Evolutionary conservation across 2,888 invertebrate genomes (phyloP), one percentile per base, ranked within the genome.

Genomic region (Dyspetes luteomarginatus): DNA sequence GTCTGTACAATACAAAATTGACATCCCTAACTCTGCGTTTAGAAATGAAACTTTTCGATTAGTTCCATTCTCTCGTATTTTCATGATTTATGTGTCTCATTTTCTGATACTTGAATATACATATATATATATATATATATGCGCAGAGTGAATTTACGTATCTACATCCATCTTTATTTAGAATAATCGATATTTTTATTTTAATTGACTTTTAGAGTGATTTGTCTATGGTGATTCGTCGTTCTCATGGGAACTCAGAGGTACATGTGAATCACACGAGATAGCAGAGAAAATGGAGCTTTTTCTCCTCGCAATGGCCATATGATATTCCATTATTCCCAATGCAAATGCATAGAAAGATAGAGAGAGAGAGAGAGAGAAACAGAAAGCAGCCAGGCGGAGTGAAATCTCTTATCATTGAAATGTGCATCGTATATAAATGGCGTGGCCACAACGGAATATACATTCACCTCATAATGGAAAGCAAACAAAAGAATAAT

Each of bases 341-440:
- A 26, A 30, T 60, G 36, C 45, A 15, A 48, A 48, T 48, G 36
- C 55, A 15, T 30, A 24, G 22, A 2, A 12, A 60, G 9, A 52
- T 12, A 12, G 28, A 19, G 28, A 28, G 43, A 62, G 12, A 62
- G 9, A 28, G 30, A 15, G 24, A 15, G 24, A 62, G 12, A 22
- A 3, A 4, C 9, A n/a, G 1, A 0, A 4, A 12, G 7, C 7
- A 0, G 0, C 12, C 9, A 56, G 9, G 43, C 36, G n/a, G n/a
- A n/a, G n/a, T n/a, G n/a, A 43, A 45, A 65, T 43, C 56, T 74
- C 56, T 56, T 65, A 65, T 74, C 65, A 58, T 65, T 65, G 48
- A 45, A 74, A 56, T 36, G 48, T 26, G 22, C 65, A 65, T 58
- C 48, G 55, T 56, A n/a, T 12, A 48, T 30, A 48, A 26, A 19